Base-by-base conservation (phyloP, 1,140 invertebrate genomes). In the Panagrolaimus sp. region DNA sequence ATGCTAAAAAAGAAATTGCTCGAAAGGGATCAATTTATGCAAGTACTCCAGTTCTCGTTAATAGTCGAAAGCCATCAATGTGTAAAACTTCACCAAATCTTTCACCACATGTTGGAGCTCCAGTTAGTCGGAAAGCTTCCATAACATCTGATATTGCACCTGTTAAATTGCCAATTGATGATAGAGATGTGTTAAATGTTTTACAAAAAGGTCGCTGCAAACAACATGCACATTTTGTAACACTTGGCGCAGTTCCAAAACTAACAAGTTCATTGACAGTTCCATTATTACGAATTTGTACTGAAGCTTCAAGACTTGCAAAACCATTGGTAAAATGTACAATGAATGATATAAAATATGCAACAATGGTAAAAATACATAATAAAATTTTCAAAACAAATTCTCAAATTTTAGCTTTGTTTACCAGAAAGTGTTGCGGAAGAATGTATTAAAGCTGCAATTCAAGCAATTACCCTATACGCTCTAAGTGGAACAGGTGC, bases 391-490 rank as follows among this genome's bases (percentile, higher is more conserved):
- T 21, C 12, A 7, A 44, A 65, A 55, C 26, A 65, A 43, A 46
- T 8, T 7, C 10, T 17, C 1, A 15, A 32, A 4, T 67, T 70
- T 47, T n/a, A 68, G 63, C 38, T 52, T 24, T 67, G 68, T 8
- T 15, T 70, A 7, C 26, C 55, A n/a, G 64, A 70, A n/a, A 70
- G 43, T 26, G 45, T 68, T 24, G 62, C 68, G 24, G 21, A 55
- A 15, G 24, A 47, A 21, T 70, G 68, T 43, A 67, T 70, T 17
- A 52, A 68, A 17, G 24, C 21, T 38, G 68, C 68, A 17, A 21
- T 43, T 12, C 62, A 70, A 46, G 63, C 68, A 8, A 58, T 28
- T 8, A 58, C 52, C 24, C 17, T 70, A 24, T 24, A 46, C 17
- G 58, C 63, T 21, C 69, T 46, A 17, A 21, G 21, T 26, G 28